Evolutionary conservation across 2,797 vertebrate genomes (phyloP).

Genomic region (Smutsia gigantea): DNA sequence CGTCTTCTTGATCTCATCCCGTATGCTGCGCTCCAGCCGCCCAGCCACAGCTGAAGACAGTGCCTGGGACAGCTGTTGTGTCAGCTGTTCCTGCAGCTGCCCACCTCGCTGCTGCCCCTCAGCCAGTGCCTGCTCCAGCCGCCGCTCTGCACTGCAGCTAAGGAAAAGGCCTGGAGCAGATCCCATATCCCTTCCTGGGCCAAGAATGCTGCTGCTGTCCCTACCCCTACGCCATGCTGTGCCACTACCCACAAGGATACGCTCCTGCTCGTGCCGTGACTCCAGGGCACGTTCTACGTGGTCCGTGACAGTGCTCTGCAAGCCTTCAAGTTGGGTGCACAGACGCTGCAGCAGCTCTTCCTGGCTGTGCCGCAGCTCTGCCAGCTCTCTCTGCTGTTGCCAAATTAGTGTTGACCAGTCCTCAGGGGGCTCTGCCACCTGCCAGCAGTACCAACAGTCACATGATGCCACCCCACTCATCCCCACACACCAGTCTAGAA

Average conservation of each 20-base stretch:
- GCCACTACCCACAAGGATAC: constrained; percentile 92
- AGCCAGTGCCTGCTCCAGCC: constrained; percentile 91
- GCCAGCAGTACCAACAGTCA: constrained; percentile 81
- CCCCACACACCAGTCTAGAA: neutral
- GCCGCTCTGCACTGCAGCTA: constrained; percentile 88
- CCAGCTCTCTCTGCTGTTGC: constrained; percentile 94
- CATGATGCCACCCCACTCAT: neutral
- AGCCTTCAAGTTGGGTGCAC: constrained; percentile 88
- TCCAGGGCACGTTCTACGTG: constrained; percentile 93
- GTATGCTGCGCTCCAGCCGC: constrained; percentile 94
- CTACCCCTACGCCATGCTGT: neutral
- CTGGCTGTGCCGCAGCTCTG: constrained; percentile 92
- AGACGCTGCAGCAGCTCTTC: constrained; percentile 92
- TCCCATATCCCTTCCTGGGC: neutral
- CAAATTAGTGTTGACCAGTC: constrained; percentile 94
- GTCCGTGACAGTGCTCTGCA: constrained; percentile 94
- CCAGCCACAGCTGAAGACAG: constrained; percentile 91
- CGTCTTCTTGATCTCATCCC: constrained; percentile 97
- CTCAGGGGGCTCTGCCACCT: constrained; percentile 90
- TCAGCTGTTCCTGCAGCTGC: constrained; percentile 95
- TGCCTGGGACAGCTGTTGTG: constrained; percentile 93
- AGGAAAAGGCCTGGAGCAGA: constrained; percentile 73
- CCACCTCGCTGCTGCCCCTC: constrained; percentile 93
- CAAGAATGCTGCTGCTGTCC: neutral
- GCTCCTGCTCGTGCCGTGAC: constrained; percentile 94